Conservation (phyloP, 2,888 invertebrate genomes). For the Ochlodes sylvanus region DNA sequence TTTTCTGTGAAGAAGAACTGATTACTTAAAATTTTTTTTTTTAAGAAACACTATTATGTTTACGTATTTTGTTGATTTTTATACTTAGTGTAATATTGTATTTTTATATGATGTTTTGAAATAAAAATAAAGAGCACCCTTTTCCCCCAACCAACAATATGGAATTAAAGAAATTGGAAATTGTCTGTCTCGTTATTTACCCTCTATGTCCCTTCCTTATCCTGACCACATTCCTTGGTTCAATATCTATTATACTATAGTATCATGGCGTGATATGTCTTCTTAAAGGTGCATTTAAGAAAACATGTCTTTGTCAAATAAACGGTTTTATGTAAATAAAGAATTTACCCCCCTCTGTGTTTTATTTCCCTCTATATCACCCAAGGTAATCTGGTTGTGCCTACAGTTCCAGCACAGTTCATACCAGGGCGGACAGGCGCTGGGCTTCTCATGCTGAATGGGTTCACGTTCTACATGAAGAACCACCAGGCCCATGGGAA, state of each 20-base stretch:
- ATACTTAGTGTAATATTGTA: constrained; percentile 44
- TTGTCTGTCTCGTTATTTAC: constrained; percentile 64
- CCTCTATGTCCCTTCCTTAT: constrained; percentile 47
- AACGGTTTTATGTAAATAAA: constrained; percentile 41
- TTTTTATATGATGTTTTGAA: constrained; percentile 20
- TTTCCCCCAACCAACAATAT: constrained; percentile 5
- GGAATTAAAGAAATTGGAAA: constrained; percentile 56
- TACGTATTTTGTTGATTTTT: constrained; percentile 42
- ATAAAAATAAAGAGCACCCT: constrained; percentile 36
- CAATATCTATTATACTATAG: background rate
- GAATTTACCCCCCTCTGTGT: constrained; percentile 43
- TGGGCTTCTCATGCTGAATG: constrained; percentile 73
- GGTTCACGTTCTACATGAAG: constrained; percentile 81
- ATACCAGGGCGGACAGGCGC: constrained; percentile 78
- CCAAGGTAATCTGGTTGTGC: constrained; percentile 48
- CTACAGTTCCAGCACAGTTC: constrained; percentile 78
- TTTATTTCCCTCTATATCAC: constrained; percentile 48
- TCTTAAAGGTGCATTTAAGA: background rate
- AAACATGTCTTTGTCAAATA: background rate
- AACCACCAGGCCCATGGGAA: constrained; percentile 80
- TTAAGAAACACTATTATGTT: constrained; percentile 39
- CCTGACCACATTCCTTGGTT: constrained; percentile 33
- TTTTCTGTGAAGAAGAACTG: constrained; percentile 26
- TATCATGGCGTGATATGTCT: background rate
- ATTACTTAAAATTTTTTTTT: constrained; percentile 38